Evolutionary conservation across 2,888 invertebrate genomes (phyloP).

Genomic region (Thymelicus sylvestris): DNA sequence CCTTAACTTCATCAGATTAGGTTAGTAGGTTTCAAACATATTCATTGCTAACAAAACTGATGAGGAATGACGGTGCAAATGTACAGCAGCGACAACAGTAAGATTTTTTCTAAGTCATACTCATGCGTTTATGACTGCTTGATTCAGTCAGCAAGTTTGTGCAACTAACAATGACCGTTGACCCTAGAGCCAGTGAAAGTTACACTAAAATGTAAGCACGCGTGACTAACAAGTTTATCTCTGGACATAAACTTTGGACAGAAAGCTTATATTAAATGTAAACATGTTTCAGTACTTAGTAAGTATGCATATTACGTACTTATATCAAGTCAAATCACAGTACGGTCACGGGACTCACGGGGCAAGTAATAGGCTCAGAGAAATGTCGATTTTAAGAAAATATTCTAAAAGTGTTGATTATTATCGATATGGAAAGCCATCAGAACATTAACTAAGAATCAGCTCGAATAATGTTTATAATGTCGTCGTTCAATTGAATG

Average conservation of each 20-base stretch:
- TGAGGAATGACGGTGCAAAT: conserved; percentile 24
- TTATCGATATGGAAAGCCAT: too few species aligned
- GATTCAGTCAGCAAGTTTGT: conserved; percentile 5
- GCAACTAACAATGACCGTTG: conserved; percentile 38
- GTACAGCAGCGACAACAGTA: conserved; percentile 16
- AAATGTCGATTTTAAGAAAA: too few species aligned
- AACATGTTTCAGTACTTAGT: not conserved
- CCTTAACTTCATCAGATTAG: not conserved
- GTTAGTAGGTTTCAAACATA: conserved; percentile 11
- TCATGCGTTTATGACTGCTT: conserved; percentile 21
- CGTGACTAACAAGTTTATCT: conserved; percentile 42
- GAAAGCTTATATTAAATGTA: not conserved
- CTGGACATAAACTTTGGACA: not conserved
- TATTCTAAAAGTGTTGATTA: too few species aligned
- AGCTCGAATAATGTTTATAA: too few species aligned
- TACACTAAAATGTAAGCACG: conserved; percentile 36
- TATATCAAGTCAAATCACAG: too few species aligned
- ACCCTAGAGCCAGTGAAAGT: conserved; percentile 48
- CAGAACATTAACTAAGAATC: too few species aligned
- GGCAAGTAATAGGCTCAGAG: too few species aligned
- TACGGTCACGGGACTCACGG: too few species aligned
- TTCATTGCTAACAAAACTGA: conserved; percentile 30
- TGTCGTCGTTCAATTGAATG: too few species aligned
- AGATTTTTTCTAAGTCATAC: conserved; percentile 13
- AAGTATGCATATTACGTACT: too few species aligned